phyloP scores from a whole-genome alignment of 2,888 invertebrate genomes.

The Zootermopsis nevadensis region DNA sequence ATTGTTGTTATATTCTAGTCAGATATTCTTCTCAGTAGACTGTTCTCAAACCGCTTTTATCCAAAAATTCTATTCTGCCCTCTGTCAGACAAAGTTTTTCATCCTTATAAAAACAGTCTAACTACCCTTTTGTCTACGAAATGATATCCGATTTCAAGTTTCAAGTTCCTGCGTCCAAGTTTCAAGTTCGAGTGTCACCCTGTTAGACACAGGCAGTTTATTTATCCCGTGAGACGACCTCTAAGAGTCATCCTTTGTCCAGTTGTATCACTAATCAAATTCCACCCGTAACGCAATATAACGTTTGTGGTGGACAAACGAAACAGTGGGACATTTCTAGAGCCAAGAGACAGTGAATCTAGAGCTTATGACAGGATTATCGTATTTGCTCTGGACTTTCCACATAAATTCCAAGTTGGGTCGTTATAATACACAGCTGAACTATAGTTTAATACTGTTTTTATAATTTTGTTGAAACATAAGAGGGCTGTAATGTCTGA shows the following conservation, averaged over 20 bases:
- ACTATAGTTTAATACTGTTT: background rate
- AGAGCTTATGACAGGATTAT: background rate
- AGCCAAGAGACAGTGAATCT: too few relatives aligned
- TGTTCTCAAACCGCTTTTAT: too few relatives aligned
- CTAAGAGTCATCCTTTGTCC: background rate
- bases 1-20: too few relatives aligned
- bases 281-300: background rate
- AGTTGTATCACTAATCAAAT: background rate
- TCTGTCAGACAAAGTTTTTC: too few relatives aligned
- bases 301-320: background rate
- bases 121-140: too few relatives aligned
- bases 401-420: background rate
- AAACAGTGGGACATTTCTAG: background rate
- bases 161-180: background rate
- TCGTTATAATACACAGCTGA: background rate
- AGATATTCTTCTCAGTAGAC: too few relatives aligned
- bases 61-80: too few relatives aligned
- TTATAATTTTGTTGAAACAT: background rate
- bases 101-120: too few relatives aligned
- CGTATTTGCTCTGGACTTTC: background rate
- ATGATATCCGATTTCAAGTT: background rate
- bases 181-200: background rate
- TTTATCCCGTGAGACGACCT: background rate
- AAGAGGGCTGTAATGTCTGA: background rate
- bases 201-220: background rate